phyloP scores from a whole-genome alignment of 2,888 invertebrate genomes.

The Philaethria dido region DNA sequence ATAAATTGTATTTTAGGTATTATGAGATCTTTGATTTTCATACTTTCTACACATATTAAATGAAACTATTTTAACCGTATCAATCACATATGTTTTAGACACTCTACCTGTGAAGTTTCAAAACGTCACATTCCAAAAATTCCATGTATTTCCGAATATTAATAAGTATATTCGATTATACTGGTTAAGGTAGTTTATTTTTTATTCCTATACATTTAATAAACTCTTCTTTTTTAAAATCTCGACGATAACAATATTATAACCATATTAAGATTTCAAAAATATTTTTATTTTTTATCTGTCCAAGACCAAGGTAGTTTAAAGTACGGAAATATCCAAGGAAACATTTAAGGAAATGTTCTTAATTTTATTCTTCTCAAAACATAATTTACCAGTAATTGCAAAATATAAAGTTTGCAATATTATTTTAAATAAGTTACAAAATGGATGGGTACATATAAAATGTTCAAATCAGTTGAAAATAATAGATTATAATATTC shows the following conservation, averaged over 20 bases:
- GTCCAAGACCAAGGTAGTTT: not conserved
- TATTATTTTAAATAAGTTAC: not conserved
- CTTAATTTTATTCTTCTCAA: not conserved
- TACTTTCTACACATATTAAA: no score
- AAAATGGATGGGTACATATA: not conserved
- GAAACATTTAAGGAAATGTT: not conserved
- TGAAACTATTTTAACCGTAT: no score
- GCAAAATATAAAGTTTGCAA: not conserved
- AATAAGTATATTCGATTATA: no score
- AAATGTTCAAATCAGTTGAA: not conserved
- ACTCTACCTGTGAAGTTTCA: no score
- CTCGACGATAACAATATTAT: not conserved
- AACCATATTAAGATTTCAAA: not conserved
- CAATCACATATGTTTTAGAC: no score
- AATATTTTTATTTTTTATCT: not conserved
- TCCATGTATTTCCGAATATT: no score
- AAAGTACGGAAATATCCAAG: conserved; percentile 11
- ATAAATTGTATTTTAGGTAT: no score
- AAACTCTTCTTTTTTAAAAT: no score
- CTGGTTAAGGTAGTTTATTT: no score
- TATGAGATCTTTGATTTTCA: no score
- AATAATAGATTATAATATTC: not conserved
- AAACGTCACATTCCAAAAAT: no score
- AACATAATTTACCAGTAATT: not conserved
- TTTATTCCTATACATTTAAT: no score